phyloP scores from a whole-genome alignment of 2,888 invertebrate species.

The Drosophila multiciliata region DNA sequence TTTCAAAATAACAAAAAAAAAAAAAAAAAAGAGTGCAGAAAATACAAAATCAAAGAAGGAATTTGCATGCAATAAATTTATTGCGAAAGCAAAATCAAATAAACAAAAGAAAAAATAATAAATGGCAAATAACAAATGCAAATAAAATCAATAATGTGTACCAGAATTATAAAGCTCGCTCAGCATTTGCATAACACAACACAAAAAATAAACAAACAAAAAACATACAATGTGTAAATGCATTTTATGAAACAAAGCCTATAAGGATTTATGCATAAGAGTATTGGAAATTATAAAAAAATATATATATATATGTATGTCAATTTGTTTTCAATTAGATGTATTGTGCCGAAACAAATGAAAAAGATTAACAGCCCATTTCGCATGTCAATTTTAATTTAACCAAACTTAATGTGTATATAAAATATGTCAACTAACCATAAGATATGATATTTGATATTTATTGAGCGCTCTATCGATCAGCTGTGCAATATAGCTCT shows the following conservation, averaged over 20 bases:
- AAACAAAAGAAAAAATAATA: constrained; percentile 31
- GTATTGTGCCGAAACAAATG: constrained; percentile 9
- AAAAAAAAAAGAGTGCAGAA: constrained; percentile 14
- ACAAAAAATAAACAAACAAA: background rate
- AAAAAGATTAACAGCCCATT: constrained; percentile 2
- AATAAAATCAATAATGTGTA: constrained; percentile 38
- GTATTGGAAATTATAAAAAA: constrained; percentile 31
- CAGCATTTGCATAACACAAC: constrained; percentile 29
- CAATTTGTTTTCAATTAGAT: constrained; percentile 74
- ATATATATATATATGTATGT: constrained; percentile 56
- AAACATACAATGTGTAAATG: constrained; percentile 24
- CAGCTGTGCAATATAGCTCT: constrained; percentile 3
- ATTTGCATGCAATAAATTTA: constrained; percentile 28
- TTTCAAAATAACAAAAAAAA: constrained; percentile 7
- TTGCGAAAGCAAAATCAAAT: constrained; percentile 29
- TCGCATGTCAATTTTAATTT: constrained; percentile 69
- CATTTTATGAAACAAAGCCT: constrained; percentile 36
- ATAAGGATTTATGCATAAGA: constrained; percentile 29
- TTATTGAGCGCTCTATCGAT: constrained; percentile 11
- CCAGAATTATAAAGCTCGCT: constrained; percentile 16
- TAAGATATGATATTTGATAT: constrained; percentile 16
- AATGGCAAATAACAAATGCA: constrained; percentile 44
- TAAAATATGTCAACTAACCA: constrained; percentile 46
- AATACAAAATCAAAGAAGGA: constrained; percentile 19
- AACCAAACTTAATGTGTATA: constrained; percentile 43